A percentile compares a stretch with the other conserved stretches of the same genome.
These are phyloP conservation scores for Orchestia grillus DNA, from an alignment of 1,140 invertebrate species.

Conservation along the genomic window DNA sequence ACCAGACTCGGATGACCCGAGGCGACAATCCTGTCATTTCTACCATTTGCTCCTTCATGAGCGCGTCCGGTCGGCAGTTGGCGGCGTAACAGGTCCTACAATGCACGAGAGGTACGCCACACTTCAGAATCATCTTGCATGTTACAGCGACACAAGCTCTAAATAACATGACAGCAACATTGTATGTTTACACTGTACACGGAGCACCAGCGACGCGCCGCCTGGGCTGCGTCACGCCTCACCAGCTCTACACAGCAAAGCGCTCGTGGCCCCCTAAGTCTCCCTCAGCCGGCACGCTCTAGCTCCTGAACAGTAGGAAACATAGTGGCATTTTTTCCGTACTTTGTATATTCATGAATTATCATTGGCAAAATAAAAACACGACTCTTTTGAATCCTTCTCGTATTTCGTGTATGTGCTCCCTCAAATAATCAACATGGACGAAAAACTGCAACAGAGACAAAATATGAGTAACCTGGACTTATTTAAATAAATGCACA, in stretches of 20 bases:
- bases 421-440: no score
- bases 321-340: background rate
- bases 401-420: no score
- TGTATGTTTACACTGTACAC: background rate
- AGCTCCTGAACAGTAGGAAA: background rate
- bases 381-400: no score
- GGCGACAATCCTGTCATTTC: slow-evolving; percentile 98
- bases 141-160: background rate
- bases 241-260: background rate
- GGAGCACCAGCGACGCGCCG: background rate
- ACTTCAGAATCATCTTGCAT: slow-evolving; percentile 1
- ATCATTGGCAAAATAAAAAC: background rate
- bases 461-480: no score
- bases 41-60: slow-evolving; percentile 99
- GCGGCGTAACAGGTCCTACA: slow-evolving; percentile 89
- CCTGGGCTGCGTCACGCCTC: background rate
- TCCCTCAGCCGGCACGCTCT: background rate
- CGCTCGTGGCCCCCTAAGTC: background rate
- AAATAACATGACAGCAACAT: background rate
- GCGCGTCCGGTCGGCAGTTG: slow-evolving; percentile 96
- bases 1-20: slow-evolving; percentile 97
- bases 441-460: no score
- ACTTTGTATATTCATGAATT: background rate
- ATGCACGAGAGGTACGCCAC: slow-evolving; percentile 26
- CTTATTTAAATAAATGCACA: no score